Percentiles rank a stretch among this genome's conserved stretches.
phyloP scores from a whole-genome alignment of 2,888 invertebrate species.

The Morpho achilles region DNA sequence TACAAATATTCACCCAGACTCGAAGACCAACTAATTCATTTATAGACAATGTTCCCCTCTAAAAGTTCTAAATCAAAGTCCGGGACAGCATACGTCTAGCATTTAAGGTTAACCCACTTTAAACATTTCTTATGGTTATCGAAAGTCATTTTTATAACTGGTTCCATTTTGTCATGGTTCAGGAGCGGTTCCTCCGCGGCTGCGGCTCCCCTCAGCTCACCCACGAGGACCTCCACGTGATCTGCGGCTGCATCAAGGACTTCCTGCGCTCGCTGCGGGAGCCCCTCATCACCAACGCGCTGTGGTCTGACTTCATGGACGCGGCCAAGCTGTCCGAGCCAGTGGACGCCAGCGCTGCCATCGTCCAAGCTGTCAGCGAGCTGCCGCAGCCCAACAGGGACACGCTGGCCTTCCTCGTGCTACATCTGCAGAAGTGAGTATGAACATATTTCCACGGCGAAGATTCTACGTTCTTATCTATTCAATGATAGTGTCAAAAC shows the following conservation, averaged over 20 bases:
- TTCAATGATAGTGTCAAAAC: too few relatives aligned
- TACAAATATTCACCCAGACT: too few relatives aligned
- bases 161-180: constrained; percentile 12
- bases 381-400: constrained; percentile 96
- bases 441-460: too few relatives aligned
- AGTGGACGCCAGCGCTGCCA: constrained; percentile 80
- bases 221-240: constrained; percentile 88
- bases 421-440: constrained; percentile 89
- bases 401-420: constrained; percentile 93
- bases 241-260: constrained; percentile 96
- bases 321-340: constrained; percentile 80
- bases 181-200: constrained; percentile 92
- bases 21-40: too few relatives aligned
- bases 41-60: too few relatives aligned
- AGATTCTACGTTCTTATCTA: too few relatives aligned
- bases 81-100: too few relatives aligned
- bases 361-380: constrained; percentile 88
- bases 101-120: too few relatives aligned
- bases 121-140: too few relatives aligned
- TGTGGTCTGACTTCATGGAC: constrained; percentile 90
- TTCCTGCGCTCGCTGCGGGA: constrained; percentile 94
- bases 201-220: constrained; percentile 90
- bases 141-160: not conserved
- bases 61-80: too few relatives aligned
- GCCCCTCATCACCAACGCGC: constrained; percentile 89